A percentile compares a stretch with the other conserved stretches of the same genome.
These are phyloP conservation scores for Solenodon paradoxus DNA, from an alignment of 2,113 vertebrate genomes.

Conservation along the genomic window DNA sequence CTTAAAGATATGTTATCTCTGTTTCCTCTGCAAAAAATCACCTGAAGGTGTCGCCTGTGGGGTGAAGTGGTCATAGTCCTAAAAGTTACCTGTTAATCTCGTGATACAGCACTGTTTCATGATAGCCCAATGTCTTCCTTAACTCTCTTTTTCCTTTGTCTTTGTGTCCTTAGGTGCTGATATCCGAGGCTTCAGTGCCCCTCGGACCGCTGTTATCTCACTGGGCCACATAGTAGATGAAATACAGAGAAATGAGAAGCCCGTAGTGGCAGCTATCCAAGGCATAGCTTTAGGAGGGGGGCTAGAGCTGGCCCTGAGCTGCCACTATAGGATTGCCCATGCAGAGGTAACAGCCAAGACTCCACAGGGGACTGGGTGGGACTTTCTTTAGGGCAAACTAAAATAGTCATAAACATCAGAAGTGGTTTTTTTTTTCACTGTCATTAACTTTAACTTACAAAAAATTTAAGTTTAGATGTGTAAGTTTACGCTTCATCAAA, in stretches of 20 bases:
- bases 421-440: background rate
- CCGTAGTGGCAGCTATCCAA: constrained; percentile 93
- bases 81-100: background rate
- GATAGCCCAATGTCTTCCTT: background rate
- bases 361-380: accelerated
- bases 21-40: too few species aligned
- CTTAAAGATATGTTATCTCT: too few species aligned
- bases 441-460: too few species aligned
- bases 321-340: constrained; percentile 93
- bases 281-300: constrained; percentile 92
- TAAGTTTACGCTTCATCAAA: too few species aligned
- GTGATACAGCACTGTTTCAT: background rate
- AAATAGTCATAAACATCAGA: background rate
- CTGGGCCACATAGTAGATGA: constrained; percentile 82
- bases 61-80: too few species aligned
- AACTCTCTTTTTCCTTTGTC: background rate
- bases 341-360: constrained; percentile 81
- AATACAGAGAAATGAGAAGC: constrained; percentile 88
- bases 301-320: constrained; percentile 92
- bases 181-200: constrained; percentile 83
- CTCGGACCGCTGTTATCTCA: accelerated
- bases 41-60: too few species aligned
- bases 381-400: background rate
- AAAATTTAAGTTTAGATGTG: too few species aligned
- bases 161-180: constrained; percentile 87